A percentile compares a stretch with the other conserved stretches of the same genome.
Conservation (phyloP, 2,797 vertebrate genomes). For the Pachyuromys duprasi region DNA sequence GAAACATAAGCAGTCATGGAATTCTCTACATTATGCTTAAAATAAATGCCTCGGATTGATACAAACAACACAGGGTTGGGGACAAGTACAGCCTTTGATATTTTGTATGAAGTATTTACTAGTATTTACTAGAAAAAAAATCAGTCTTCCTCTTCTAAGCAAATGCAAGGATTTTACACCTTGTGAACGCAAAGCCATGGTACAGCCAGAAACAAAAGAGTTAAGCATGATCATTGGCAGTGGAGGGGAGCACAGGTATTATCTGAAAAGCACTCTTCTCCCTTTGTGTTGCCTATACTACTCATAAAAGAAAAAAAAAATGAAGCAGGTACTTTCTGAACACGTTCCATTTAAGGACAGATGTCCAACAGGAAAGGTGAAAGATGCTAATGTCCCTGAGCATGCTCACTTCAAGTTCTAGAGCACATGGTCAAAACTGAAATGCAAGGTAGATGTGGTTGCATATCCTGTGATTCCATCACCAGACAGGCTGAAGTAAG, state of each 20-base stretch:
- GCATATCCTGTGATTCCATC: background rate
- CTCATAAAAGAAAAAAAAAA: background rate
- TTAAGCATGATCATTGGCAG: background rate
- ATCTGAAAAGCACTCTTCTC: background rate
- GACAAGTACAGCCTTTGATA: background rate
- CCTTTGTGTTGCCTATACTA: background rate
- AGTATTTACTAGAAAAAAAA: slow-evolving; percentile 2
- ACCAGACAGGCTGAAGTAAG: background rate
- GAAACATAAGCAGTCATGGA: background rate
- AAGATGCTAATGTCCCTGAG: background rate
- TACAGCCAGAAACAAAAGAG: background rate
- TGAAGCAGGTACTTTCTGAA: background rate
- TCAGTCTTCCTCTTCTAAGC: background rate
- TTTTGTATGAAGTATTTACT: background rate
- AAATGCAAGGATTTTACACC: background rate
- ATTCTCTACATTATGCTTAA: background rate
- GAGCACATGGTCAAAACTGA: background rate
- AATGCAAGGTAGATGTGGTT: background rate
- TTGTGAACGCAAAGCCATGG: background rate
- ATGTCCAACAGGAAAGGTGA: background rate
- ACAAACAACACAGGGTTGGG: background rate
- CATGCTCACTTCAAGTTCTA: background rate
- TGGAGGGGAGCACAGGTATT: background rate
- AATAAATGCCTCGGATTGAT: slow-evolving; percentile 4
- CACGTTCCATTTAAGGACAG: background rate